A percentile compares a stretch with the other conserved stretches of the same genome.
phyloP scores from a whole-genome alignment of 2,888 invertebrate species.

The Phyllotreta striolata region DNA sequence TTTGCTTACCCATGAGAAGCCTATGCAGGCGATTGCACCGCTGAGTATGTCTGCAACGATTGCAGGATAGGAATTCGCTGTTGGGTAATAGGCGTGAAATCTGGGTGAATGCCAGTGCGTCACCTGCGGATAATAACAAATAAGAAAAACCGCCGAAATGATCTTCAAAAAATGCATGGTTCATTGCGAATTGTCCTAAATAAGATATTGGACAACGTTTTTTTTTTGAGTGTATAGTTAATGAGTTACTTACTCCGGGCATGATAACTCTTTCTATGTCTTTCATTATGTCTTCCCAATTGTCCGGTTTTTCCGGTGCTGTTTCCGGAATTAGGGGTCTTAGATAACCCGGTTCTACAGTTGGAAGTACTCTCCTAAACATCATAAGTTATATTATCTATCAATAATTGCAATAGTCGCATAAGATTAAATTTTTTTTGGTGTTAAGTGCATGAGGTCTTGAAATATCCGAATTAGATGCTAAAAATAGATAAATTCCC shows the following conservation, averaged over 20 bases:
- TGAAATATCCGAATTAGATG: neutral
- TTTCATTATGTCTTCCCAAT: conserved; percentile 89
- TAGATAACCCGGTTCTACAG: conserved; percentile 93
- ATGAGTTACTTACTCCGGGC: conserved; percentile 78
- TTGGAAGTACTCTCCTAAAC: conserved; percentile 82
- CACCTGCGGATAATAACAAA: conserved; percentile 61
- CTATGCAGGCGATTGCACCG: conserved; percentile 94
- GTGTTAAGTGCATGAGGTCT: neutral
- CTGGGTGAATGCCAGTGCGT: conserved; percentile 97
- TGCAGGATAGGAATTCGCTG: conserved; percentile 91
- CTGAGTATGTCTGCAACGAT: conserved; percentile 95
- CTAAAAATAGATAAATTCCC: conserved; percentile 4
- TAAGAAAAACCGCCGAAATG: conserved; percentile 13
- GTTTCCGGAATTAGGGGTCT: conserved; percentile 83
- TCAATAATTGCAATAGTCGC: too few species aligned
- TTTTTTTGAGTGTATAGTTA: neutral
- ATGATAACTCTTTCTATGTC: conserved; percentile 95
- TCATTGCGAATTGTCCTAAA: neutral
- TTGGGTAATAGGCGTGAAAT: conserved; percentile 96
- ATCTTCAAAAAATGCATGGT: conserved; percentile 3
- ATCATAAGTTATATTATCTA: neutral
- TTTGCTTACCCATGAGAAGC: conserved; percentile 89
- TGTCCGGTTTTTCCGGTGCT: conserved; percentile 85
- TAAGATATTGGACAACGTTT: neutral
- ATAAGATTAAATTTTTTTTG: neutral